These are phyloP conservation scores for Rhamphomyia laevipes DNA, from an alignment of 2,888 invertebrate species.

Conservation along the genomic window DNA sequence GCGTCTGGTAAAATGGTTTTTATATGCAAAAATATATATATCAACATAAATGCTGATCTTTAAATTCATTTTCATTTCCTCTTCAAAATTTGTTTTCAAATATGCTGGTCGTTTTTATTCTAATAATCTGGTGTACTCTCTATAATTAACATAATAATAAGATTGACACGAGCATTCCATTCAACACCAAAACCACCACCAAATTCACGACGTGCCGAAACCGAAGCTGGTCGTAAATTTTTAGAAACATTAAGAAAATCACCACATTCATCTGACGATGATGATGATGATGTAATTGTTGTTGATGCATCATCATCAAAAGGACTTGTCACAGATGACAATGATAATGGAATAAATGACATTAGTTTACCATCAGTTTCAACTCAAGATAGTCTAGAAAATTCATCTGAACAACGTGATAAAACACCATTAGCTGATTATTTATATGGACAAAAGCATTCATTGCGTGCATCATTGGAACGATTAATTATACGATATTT, in stretches of 20 bases:
- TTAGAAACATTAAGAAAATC: slow-evolving; percentile 20
- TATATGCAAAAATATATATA: too few relatives aligned
- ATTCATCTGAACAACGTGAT: not conserved
- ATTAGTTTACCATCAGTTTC: not conserved
- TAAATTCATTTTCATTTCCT: not conserved
- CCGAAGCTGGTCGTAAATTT: slow-evolving; percentile 20
- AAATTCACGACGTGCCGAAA: slow-evolving; percentile 15
- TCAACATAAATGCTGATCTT: too few relatives aligned
- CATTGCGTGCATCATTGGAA: slow-evolving; percentile 19
- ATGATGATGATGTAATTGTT: slow-evolving; percentile 8
- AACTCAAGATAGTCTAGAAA: not conserved
- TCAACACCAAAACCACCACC: not conserved
- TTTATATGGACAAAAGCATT: slow-evolving; percentile 14
- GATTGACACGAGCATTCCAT: slow-evolving; percentile 8
- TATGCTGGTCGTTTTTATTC: not conserved
- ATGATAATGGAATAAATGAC: not conserved
- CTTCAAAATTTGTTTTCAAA: too few relatives aligned
- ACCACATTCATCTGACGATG: slow-evolving; percentile 13
- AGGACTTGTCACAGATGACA: slow-evolving; percentile 5
- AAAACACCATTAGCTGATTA: slow-evolving; percentile 6
- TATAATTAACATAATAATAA: not conserved
- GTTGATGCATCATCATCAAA: not conserved
- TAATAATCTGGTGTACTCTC: not conserved
- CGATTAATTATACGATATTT: slow-evolving; percentile 20
- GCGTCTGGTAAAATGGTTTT: too few relatives aligned